Base-by-base conservation (phyloP, 2,797 vertebrate genomes). In the Centropyge bicolor region DNA sequence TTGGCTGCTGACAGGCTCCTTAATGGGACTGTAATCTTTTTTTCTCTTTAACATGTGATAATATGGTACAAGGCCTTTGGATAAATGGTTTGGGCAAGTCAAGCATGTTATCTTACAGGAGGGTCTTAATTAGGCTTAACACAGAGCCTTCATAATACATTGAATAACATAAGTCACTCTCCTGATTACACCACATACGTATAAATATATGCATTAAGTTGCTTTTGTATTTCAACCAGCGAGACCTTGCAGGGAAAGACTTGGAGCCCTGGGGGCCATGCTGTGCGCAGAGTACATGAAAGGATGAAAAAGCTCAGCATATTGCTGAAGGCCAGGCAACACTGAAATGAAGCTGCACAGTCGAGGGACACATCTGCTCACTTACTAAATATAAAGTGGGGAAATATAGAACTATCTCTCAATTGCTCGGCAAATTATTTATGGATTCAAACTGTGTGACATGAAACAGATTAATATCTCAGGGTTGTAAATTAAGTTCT, bases 221-320 rank as follows among this genome's bases (percentile, higher is more conserved):
- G 22, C 51, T 79, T 76, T 49, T 74, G 64, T 74, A 31, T 63
- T 78, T 74, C 36, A 76, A 66, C 54, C 55, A 70, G 19, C 16
- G 17, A 70, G 46, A 69, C 57, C 74, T 55, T 22, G 11, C 60
- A 71, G 41, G 63, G 59, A 54, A 74, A 54, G 49, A 74, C 70
- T 71, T 57, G 46, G 20, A 61, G 80, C 73, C 69, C 55, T 85
- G 85, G 73, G 87, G 82, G 41, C 55, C 86, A 82, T 43, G 80
- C 89, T 90, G 87, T 63, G 86, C 71, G 73, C 71, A 14, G 68
- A 81, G 77, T 71, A 91, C 88, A 91, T 86, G 90, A 89, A 90
- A 88, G 88, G 83, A 90, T 90, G 88, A 74, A 86, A 88, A 86
- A 84, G 80, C 81, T 87, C 84, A 66, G 87, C 73, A 81, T 85